Conservation (phyloP, 2,113 vertebrate species). For the Erinaceus europaeus region DNA sequence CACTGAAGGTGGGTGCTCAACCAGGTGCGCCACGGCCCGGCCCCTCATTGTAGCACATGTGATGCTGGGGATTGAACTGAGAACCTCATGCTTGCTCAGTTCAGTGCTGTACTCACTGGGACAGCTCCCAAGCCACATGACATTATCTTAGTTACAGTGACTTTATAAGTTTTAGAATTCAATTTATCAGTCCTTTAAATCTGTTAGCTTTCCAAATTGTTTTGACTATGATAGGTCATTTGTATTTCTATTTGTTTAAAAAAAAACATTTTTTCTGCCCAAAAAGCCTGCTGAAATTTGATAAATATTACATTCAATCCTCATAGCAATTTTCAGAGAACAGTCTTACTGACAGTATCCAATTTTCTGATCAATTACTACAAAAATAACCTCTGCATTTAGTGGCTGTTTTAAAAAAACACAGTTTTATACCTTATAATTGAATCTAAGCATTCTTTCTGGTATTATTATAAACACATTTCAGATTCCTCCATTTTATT, state of each 20-base stretch:
- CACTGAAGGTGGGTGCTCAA: too few relatives aligned
- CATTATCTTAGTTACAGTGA: neutral
- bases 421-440: too few relatives aligned
- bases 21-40: too few relatives aligned
- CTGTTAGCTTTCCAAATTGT: neutral
- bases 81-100: too few relatives aligned
- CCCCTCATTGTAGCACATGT: too few relatives aligned
- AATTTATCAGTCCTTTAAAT: neutral
- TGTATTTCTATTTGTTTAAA: slow-evolving; percentile 7
- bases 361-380: neutral
- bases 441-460: too few relatives aligned
- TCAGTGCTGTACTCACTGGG: too few relatives aligned
- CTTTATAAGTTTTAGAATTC: neutral
- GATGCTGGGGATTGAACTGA: too few relatives aligned
- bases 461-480: neutral
- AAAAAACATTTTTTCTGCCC: neutral
- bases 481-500: neutral
- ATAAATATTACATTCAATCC: neutral
- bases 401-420: too few relatives aligned
- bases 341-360: neutral
- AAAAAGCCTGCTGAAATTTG: neutral
- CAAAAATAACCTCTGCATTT: too few relatives aligned
- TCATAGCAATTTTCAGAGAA: neutral
- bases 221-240: neutral
- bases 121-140: too few relatives aligned